Base-by-base conservation (phyloP, 2,113 vertebrate species). In the Oryzias curvinotus region DNA sequence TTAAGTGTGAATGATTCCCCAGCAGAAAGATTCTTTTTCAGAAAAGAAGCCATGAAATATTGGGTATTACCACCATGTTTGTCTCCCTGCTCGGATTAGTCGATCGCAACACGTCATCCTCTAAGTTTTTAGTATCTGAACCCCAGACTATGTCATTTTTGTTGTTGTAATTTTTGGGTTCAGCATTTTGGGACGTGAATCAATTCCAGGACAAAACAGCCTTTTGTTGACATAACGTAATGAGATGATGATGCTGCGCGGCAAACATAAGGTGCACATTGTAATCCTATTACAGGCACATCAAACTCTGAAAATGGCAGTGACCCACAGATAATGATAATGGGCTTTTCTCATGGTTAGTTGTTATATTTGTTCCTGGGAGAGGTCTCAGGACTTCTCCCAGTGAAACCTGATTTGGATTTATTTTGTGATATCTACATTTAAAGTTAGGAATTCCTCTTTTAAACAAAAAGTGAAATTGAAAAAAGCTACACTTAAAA, bases 251-350 rank as follows among this genome's bases (percentile, higher is more conserved):
- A 77, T 73, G 54, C 45, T 66, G 46, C 16, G 71, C 14, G 3
- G 68, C 57, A 53, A 75, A 64, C 50, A 57, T 54, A 62, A 12
- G 21, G 25, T 51, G 57, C 54, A 53, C 47, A 63, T 55, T 69
- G 26, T 77, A 81, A 81, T 78, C 72, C 66, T 60, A 72, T 84
- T 81, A 75, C 52, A 47, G 59, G 28, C 53, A 67, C 19, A 62
- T 57, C 56, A 73, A 70, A 72, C 57, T 66, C 49, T 18, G 44
- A 45, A 47, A 64, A 57, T 43, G 66, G 52, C 45, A 15, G 14
- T 15, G 21, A 51, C 77, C 78, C 28, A 49, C 57, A 28, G 64
- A 67, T 67, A 75, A 62, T 30, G 44, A 69, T 19, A n/a, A 59
- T n/a, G 68, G 7, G 56, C 55, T 75, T 43, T 44, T 52, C 18